phyloP scores from a whole-genome alignment of 2,797 vertebrate species.

The Xenopus petersii region DNA sequence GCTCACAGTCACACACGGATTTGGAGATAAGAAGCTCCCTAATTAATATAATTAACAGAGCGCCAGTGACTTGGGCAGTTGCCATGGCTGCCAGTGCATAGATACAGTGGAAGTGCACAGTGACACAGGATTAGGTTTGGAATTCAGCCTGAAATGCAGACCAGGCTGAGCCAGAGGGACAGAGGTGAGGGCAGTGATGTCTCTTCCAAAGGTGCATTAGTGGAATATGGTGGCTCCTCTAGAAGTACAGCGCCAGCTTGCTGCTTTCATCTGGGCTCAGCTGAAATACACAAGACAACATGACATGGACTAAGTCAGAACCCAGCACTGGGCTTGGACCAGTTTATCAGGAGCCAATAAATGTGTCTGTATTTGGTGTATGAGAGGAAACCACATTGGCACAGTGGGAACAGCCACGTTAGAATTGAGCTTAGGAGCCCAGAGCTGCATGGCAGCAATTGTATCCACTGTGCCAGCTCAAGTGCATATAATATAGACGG shows the following conservation, averaged over 20 bases:
- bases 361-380: too few species aligned
- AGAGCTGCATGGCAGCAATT: too few species aligned
- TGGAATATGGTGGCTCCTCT: constrained; percentile 51
- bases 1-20: too few species aligned
- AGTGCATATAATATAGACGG: too few species aligned
- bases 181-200: constrained; percentile 29
- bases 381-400: too few species aligned
- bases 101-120: background rate
- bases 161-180: background rate
- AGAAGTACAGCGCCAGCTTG: constrained; percentile 94
- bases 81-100: background rate
- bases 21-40: background rate
- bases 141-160: too few species aligned
- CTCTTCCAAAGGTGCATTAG: background rate
- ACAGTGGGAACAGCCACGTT: too few species aligned
- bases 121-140: background rate
- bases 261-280: constrained; percentile 91
- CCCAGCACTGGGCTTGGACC: too few species aligned
- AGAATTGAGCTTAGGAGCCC: too few species aligned
- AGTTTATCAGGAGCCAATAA: too few species aligned
- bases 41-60: constrained; percentile 45
- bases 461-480: too few species aligned
- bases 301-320: background rate
- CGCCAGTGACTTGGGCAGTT: background rate
- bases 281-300: constrained; percentile 61